phyloP scores from a whole-genome alignment of 2,797 vertebrate species.

The Anisognathus igniventris region DNA sequence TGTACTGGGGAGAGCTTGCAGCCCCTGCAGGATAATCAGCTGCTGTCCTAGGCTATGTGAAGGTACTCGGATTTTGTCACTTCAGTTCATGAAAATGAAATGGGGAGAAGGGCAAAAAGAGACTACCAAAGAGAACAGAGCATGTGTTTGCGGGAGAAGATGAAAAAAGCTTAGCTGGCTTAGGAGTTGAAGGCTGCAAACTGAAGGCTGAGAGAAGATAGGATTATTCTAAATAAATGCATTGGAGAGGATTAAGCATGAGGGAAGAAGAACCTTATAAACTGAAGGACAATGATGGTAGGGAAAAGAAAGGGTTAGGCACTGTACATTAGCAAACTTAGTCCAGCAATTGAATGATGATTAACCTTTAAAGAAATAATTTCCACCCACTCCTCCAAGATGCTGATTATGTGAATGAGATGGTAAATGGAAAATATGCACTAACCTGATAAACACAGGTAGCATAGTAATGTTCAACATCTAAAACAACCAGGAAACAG shows the following conservation, averaged over 20 bases:
- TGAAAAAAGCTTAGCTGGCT: constrained; percentile 36
- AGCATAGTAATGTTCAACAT: neutral
- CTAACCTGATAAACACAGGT: neutral
- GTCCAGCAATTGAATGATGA: neutral
- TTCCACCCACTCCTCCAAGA: neutral
- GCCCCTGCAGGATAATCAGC: neutral
- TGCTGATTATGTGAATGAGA: neutral
- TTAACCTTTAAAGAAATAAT: neutral
- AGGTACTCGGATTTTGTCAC: neutral
- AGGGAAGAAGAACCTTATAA: neutral
- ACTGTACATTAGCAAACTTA: neutral
- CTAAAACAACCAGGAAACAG: neutral
- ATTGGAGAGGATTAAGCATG: neutral
- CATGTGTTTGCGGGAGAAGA: neutral
- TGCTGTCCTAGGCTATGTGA: neutral
- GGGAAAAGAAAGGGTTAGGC: neutral
- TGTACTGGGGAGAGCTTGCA: neutral
- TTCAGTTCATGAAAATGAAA: neutral
- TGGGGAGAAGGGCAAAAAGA: neutral
- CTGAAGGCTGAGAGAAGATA: neutral
- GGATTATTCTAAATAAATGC: constrained; percentile 42
- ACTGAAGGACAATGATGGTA: neutral
- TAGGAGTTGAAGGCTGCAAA: constrained; percentile 8
- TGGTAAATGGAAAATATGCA: neutral
- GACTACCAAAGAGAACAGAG: neutral